Evolutionary conservation across 1,140 invertebrate genomes (phyloP).

Genomic region (Aradophagus sp.): DNA sequence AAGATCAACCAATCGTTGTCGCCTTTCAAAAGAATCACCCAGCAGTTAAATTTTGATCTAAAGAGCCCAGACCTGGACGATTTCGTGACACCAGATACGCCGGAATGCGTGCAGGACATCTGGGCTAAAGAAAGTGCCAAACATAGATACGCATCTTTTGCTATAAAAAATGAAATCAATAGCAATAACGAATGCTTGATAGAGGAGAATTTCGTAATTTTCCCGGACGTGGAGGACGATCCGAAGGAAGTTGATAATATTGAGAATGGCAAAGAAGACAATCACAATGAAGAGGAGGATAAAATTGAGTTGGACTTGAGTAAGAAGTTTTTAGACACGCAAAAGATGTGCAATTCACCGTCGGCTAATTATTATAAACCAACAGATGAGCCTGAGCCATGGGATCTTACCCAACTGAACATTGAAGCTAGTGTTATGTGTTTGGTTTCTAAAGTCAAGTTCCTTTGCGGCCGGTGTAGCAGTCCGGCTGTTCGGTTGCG

Average conservation of each 20-base stretch:
- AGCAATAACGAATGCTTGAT: constrained; percentile 29
- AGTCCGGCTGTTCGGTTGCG: constrained; percentile 81
- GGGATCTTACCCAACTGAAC: constrained; percentile 91
- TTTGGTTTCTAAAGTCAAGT: constrained; percentile 86
- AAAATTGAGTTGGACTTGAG: constrained; percentile 64
- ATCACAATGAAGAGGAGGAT: constrained; percentile 62
- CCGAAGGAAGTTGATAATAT: constrained; percentile 49
- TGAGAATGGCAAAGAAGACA: constrained; percentile 54
- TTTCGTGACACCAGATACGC: constrained; percentile 81
- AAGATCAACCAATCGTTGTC: constrained; percentile 77
- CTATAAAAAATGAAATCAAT: constrained; percentile 61
- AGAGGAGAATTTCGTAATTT: constrained; percentile 71
- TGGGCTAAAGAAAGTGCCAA: constrained; percentile 74
- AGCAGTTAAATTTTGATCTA: constrained; percentile 82
- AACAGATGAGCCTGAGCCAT: constrained; percentile 89
- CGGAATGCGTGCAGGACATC: constrained; percentile 77
- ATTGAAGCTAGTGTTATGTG: constrained; percentile 93
- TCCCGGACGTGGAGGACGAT: constrained; percentile 71
- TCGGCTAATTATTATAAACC: constrained; percentile 88
- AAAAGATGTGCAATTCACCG: constrained; percentile 84
- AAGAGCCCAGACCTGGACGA: constrained; percentile 83
- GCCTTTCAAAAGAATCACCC: constrained; percentile 84
- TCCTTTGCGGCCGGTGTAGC: constrained; percentile 82
- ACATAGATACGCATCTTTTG: constrained; percentile 58
- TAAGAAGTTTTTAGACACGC: constrained; percentile 80